Evolutionary conservation across 2,888 invertebrate genomes (phyloP).

Genomic region (Microctonus brassicae): DNA sequence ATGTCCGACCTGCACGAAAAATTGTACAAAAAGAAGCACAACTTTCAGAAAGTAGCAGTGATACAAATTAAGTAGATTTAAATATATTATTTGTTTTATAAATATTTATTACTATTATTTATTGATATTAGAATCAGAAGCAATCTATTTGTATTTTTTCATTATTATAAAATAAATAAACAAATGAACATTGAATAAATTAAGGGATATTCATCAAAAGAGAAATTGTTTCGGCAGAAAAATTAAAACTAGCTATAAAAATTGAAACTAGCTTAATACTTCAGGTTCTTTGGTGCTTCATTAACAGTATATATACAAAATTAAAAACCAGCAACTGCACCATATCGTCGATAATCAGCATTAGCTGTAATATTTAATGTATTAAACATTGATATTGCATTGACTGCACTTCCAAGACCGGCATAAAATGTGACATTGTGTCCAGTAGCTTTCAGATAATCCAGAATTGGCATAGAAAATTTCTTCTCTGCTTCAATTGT

Average conservation of each 20-base stretch:
- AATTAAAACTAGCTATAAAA: neutral
- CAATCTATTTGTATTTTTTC: no score
- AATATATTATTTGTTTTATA: neutral
- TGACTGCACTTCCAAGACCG: slow-evolving; percentile 65
- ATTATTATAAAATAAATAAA: no score
- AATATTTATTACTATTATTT: neutral
- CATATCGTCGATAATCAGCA: slow-evolving; percentile 63
- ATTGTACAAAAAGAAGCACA: slow-evolving; percentile 76
- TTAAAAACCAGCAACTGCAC: slow-evolving; percentile 56
- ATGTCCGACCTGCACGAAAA: slow-evolving; percentile 67
- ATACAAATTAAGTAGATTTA: slow-evolving; percentile 69
- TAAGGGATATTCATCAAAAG: no score
- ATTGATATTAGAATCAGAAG: neutral
- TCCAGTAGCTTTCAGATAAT: slow-evolving; percentile 53
- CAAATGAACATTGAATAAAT: no score
- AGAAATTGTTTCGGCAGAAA: no score
- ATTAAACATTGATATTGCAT: slow-evolving; percentile 53
- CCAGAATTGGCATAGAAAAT: slow-evolving; percentile 52
- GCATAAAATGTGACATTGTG: slow-evolving; percentile 54
- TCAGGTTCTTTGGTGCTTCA: neutral
- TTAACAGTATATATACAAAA: slow-evolving; percentile 12
- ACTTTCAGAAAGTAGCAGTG: slow-evolving; percentile 77
- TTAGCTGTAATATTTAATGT: slow-evolving; percentile 56
- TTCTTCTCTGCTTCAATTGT: slow-evolving; percentile 54
- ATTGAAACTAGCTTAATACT: neutral